A percentile compares a stretch with the other conserved stretches of the same genome.
Conservation (phyloP, 1,140 invertebrate species). For the Idris sp. region DNA sequence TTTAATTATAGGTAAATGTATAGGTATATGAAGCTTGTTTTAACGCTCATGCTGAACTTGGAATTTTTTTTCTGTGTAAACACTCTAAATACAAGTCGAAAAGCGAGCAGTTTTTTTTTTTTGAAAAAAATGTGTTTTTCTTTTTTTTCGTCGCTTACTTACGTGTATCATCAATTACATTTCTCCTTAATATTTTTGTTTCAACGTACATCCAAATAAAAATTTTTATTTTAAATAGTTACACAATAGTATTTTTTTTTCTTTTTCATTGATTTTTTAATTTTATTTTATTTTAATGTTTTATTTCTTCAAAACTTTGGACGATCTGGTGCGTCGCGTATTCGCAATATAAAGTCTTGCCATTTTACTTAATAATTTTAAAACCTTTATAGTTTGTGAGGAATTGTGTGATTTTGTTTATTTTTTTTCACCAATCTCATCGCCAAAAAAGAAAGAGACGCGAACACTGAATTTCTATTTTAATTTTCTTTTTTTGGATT, state of each 20-base stretch:
- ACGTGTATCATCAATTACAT: constrained; percentile 65
- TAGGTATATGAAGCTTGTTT: constrained; percentile 34
- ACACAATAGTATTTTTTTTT: constrained; percentile 74
- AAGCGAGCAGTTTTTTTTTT: constrained; percentile 56
- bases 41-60: too few species aligned
- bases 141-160: constrained; percentile 50
- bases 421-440: constrained; percentile 43
- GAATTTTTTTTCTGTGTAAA: constrained; percentile 57
- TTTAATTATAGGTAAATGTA: too few species aligned
- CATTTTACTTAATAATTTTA: constrained; percentile 35
- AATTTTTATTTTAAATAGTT: constrained; percentile 74
- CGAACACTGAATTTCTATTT: constrained; percentile 35
- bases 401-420: constrained; percentile 68
- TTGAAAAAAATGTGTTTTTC: constrained; percentile 48
- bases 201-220: constrained; percentile 76
- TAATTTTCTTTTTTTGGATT: constrained; percentile 1
- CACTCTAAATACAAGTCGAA: constrained; percentile 60
- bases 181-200: constrained; percentile 72
- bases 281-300: constrained; percentile 25
- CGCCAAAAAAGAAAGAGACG: constrained; percentile 67
- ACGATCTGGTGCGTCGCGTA: constrained; percentile 60
- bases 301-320: constrained; percentile 50
- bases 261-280: constrained; percentile 59
- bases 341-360: constrained; percentile 58
- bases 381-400: constrained; percentile 62